A percentile compares a stretch with the other conserved stretches of the same genome.
These are phyloP conservation scores for Trinectes maculatus DNA, from an alignment of 2,113 vertebrate species.

Conservation along the genomic window DNA sequence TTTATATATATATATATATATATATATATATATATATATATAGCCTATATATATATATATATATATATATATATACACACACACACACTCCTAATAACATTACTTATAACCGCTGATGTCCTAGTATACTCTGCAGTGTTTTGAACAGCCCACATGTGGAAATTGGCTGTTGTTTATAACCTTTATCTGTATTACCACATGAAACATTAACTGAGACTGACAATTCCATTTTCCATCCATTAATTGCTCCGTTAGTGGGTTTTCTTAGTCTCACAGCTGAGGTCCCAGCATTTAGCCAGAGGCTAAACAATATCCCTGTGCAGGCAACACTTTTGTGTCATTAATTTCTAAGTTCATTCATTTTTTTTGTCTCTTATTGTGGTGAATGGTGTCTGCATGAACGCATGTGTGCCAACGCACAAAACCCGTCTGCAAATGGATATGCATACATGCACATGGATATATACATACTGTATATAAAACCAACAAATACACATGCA, in stretches of 20 bases:
- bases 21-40: too few species aligned
- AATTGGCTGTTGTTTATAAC: conserved; percentile 8
- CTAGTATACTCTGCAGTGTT: background rate
- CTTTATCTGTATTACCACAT: conserved; percentile 4
- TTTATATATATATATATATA: too few species aligned
- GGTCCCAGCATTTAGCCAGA: conserved; percentile 30
- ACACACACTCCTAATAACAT: background rate
- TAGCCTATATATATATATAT: too few species aligned
- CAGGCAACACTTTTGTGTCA: conserved; percentile 1
- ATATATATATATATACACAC: too few species aligned
- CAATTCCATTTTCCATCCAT: conserved; percentile 40
- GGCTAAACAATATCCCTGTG: conserved; percentile 39
- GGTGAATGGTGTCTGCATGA: background rate
- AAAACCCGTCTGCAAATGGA: background rate
- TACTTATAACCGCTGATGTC: background rate
- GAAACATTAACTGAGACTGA: conserved; percentile 23
- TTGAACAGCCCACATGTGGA: background rate
- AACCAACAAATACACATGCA: background rate
- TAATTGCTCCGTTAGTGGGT: conserved; percentile 37
- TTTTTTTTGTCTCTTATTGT: conserved; percentile 18
- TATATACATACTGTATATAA: background rate
- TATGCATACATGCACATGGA: background rate
- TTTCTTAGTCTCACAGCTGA: conserved; percentile 43
- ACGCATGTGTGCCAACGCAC: background rate
- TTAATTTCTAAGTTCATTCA: conserved; percentile 16